A percentile compares a stretch with the other conserved stretches of the same genome.
phyloP scores from a whole-genome alignment of 2,888 invertebrate genomes.

The Cotesia congregata region DNA sequence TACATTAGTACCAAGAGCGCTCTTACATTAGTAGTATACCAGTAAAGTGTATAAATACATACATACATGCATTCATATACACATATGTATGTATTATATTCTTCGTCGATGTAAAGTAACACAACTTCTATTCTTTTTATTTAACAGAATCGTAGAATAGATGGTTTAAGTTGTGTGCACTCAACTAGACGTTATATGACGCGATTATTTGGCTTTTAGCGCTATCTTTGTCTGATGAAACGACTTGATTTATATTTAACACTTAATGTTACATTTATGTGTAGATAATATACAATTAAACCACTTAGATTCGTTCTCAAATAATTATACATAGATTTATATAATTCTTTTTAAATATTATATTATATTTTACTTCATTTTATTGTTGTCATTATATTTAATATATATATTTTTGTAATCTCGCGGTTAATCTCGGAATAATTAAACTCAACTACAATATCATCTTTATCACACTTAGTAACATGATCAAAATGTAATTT shows the following conservation, averaged over 20 bases:
- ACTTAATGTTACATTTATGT: background rate
- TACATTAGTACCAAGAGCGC: conserved; percentile 3
- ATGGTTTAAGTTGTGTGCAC: background rate
- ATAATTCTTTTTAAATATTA: background rate
- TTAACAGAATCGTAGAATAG: background rate
- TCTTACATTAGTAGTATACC: background rate
- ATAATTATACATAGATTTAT: background rate
- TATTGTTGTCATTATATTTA: background rate
- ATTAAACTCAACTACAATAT: background rate
- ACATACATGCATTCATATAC: background rate
- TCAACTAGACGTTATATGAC: background rate
- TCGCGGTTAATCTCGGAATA: background rate
- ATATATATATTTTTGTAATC: background rate
- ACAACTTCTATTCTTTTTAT: background rate
- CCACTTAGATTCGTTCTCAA: background rate
- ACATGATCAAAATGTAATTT: background rate
- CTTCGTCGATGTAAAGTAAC: background rate
- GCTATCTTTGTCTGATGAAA: background rate
- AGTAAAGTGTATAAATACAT: background rate
- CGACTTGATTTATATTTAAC: background rate
- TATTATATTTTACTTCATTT: background rate
- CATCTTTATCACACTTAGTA: background rate
- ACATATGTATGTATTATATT: background rate
- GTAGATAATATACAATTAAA: background rate
- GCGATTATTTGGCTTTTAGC: background rate